A percentile compares a stretch with the other conserved stretches of the same genome.
Evolutionary conservation across 2,888 invertebrate species (phyloP).

Genomic region (Dyspetes luteomarginatus): DNA sequence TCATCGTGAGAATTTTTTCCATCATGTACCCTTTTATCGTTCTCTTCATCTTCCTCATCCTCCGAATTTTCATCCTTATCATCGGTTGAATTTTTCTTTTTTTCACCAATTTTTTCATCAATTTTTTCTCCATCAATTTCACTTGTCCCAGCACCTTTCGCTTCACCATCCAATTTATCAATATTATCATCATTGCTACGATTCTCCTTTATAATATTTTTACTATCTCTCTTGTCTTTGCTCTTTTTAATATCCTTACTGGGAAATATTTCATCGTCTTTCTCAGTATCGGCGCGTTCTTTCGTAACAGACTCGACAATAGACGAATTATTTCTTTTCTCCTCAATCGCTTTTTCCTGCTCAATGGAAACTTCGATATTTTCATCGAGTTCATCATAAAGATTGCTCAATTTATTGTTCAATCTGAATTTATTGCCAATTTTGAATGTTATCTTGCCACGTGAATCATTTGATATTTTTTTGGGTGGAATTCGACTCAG

Average conservation of each 20-base stretch:
- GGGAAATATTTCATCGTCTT: constrained; percentile 57
- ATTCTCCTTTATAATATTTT: constrained; percentile 12
- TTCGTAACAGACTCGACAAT: constrained; percentile 31
- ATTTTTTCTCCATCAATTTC: constrained; percentile 64
- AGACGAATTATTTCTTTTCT: constrained; percentile 60
- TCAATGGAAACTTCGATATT: constrained; percentile 72
- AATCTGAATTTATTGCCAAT: constrained; percentile 78
- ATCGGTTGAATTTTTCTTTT: constrained; percentile 83
- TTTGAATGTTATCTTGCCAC: constrained; percentile 81
- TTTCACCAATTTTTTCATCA: constrained; percentile 74
- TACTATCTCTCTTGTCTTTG: constrained; percentile 46
- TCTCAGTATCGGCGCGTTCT: constrained; percentile 38
- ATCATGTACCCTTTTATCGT: constrained; percentile 44
- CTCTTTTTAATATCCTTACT: constrained; percentile 62
- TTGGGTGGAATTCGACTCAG: constrained; percentile 79
- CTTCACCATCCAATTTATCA: constrained; percentile 20
- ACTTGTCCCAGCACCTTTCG: constrained; percentile 39
- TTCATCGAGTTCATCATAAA: constrained; percentile 79
- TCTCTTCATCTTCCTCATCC: constrained; percentile 83
- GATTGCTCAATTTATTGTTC: constrained; percentile 77
- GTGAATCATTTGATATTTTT: constrained; percentile 78
- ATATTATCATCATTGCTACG: constrained; percentile 51
- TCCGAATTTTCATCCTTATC: constrained; percentile 79
- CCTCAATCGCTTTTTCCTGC: constrained; percentile 69
- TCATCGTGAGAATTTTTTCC: constrained; percentile 82